Percentiles rank a stretch among this genome's conserved stretches.
Conservation (phyloP, 2,797 vertebrate species). For the Coccyzus lansbergi region DNA sequence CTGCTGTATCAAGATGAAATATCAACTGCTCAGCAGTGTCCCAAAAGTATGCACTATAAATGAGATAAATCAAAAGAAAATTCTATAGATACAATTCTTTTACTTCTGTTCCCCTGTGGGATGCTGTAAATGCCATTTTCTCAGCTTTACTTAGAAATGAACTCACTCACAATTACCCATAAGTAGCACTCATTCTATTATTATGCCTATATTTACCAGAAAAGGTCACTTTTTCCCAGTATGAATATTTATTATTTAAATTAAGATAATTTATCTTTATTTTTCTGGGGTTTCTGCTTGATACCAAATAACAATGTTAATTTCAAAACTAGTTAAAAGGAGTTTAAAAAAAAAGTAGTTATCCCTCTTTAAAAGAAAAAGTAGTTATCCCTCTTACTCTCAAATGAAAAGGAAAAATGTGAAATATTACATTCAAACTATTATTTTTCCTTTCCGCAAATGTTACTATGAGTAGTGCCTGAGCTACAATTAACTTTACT, state of each 20-base stretch:
- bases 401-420: neutral
- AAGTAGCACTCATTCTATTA: neutral
- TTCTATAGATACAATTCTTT: neutral
- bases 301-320: neutral
- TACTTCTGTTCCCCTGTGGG: neutral
- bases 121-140: neutral
- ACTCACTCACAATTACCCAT: neutral
- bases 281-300: neutral
- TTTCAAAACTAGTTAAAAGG: neutral
- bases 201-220: neutral
- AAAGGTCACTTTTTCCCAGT: neutral
- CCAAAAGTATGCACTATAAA: neutral
- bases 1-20: neutral
- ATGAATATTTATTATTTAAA: neutral
- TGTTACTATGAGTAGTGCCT: neutral
- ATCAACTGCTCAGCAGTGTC: neutral
- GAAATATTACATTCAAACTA: neutral
- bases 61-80: neutral
- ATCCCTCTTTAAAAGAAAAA: neutral
- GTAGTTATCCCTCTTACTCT: neutral
- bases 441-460: neutral
- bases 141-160: neutral
- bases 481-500: neutral
- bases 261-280: neutral
- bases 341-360: neutral